A percentile compares a stretch with the other conserved stretches of the same genome.
These are phyloP conservation scores for Microchrysa polita DNA, from an alignment of 2,888 invertebrate species.

Conservation along the genomic window DNA sequence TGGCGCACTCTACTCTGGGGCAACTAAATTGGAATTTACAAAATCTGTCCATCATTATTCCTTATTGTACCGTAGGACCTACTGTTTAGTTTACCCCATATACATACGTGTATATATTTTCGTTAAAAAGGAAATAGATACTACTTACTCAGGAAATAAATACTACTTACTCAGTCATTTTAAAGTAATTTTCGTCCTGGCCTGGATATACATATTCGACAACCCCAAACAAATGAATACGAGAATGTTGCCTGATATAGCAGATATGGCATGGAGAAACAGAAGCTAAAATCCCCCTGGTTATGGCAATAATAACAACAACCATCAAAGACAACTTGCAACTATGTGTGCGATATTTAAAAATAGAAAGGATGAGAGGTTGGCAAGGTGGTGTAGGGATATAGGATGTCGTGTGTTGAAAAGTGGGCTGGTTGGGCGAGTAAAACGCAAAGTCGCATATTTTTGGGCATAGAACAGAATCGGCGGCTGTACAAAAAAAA, in stretches of 20 bases:
- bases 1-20: too few relatives aligned
- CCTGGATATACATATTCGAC: not conserved
- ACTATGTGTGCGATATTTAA: constrained; percentile 49
- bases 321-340: constrained; percentile 44
- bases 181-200: not conserved
- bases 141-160: too few relatives aligned
- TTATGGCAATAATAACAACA: constrained; percentile 36
- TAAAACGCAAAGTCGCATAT: constrained; percentile 45
- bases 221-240: not conserved
- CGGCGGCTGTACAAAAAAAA: constrained; percentile 29
- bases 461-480: constrained; percentile 46
- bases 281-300: constrained; percentile 19
- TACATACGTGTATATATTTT: too few relatives aligned
- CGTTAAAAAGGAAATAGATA: too few relatives aligned
- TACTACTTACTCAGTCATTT: not conserved
- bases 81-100: too few relatives aligned
- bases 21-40: too few relatives aligned
- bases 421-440: not conserved
- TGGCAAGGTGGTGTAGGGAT: not conserved
- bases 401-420: too few relatives aligned
- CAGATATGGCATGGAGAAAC: constrained; percentile 23
- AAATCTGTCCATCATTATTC: too few relatives aligned
- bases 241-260: not conserved
- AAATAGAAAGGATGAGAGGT: constrained; percentile 45
- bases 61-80: too few relatives aligned